Conservation (phyloP, 2,888 invertebrate genomes). For the Pandemis corylana region DNA sequence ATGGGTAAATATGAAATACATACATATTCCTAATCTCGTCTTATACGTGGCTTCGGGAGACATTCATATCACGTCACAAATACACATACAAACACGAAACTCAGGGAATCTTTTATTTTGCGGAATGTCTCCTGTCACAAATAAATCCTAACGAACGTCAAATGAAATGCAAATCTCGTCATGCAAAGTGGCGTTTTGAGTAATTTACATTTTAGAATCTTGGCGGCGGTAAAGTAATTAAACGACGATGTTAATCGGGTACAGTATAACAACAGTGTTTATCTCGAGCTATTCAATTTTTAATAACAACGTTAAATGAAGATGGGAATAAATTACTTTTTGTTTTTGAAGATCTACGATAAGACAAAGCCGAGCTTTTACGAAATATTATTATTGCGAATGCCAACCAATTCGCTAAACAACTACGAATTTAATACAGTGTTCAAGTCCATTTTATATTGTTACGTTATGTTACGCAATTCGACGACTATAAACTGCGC, state of each 20-base stretch:
- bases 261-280: constrained; percentile 52
- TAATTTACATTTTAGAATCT: constrained; percentile 54
- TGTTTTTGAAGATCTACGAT: constrained; percentile 1
- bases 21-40: constrained; percentile 20
- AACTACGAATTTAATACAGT: not conserved
- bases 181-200: constrained; percentile 49
- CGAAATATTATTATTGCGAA: not conserved
- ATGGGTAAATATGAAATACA: constrained; percentile 23
- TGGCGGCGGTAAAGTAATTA: constrained; percentile 54
- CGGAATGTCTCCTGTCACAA: constrained; percentile 26
- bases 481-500: no score
- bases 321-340: not conserved
- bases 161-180: constrained; percentile 48
- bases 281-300: constrained; percentile 37
- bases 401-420: not conserved
- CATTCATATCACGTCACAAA: constrained; percentile 33
- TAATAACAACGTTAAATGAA: constrained; percentile 17
- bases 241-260: constrained; percentile 51
- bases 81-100: constrained; percentile 14
- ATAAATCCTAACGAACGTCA: constrained; percentile 42
- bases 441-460: no score
- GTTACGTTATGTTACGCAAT: no score
- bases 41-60: constrained; percentile 5
- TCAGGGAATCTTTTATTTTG: constrained; percentile 5
- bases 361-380: not conserved